These are phyloP conservation scores for Mus musculus DNA, from an alignment of 2,113 vertebrate species.

Conservation along the genomic window GRCm39 chr9:112951501-112952000, in stretches of 20 bases:
- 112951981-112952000: neutral
- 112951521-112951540: constrained; percentile 76
- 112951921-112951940: neutral
- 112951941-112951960: neutral
- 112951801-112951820: neutral
- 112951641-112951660: constrained; percentile 37
- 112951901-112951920: neutral
- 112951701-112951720: neutral
- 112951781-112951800: neutral
- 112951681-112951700: neutral
- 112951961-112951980: too few relatives aligned
- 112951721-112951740: constrained; percentile 28
- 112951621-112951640: constrained; percentile 54
- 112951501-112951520: constrained; percentile 78
- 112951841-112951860: neutral
- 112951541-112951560: constrained; percentile 70
- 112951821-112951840: neutral
- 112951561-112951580: constrained; percentile 68
- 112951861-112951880: neutral
- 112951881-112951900: neutral
- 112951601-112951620: constrained; percentile 61
- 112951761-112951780: neutral
- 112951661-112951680: constrained; percentile 13
- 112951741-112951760: neutral
- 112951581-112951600: constrained; percentile 57